phyloP scores from a whole-genome alignment of 2,113 vertebrate species.

The Sialia sialis region DNA sequence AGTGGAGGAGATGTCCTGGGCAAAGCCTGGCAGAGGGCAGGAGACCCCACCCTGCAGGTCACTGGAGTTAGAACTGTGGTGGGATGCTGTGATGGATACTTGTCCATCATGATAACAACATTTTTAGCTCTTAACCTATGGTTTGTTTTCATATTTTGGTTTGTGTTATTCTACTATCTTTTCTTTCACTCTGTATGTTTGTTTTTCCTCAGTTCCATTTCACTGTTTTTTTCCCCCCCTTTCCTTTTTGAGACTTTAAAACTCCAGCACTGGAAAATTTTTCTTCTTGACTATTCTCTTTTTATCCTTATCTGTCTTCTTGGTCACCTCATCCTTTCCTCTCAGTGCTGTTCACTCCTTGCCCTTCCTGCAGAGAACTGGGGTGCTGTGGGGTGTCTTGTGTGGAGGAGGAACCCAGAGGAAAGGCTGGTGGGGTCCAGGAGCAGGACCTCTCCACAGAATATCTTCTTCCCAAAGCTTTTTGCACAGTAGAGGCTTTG shows the following conservation, averaged over 20 bases:
- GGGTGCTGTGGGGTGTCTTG: not conserved
- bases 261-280: not conserved
- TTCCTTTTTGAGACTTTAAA: not conserved
- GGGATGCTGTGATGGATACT: not conserved
- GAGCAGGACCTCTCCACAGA: not conserved
- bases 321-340: not conserved
- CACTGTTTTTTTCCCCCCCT: fast-evolving
- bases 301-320: not conserved
- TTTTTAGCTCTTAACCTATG: not conserved
- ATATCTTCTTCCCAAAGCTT: not conserved
- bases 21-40: not conserved
- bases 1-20: not conserved
- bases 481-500: not conserved
- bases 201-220: not conserved
- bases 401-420: not conserved
- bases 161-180: not conserved
- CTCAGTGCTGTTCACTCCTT: not conserved
- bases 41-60: not conserved
- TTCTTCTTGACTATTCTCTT: not conserved
- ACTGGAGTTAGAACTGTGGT: not conserved
- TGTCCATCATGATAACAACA: not conserved
- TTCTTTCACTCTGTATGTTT: not conserved
- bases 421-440: not conserved
- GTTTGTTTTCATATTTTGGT: not conserved
- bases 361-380: not conserved